Evolutionary conservation across 2,888 invertebrate genomes (phyloP), one percentile per base, ranked within the genome.

Genomic region (Chrysolina americana): DNA sequence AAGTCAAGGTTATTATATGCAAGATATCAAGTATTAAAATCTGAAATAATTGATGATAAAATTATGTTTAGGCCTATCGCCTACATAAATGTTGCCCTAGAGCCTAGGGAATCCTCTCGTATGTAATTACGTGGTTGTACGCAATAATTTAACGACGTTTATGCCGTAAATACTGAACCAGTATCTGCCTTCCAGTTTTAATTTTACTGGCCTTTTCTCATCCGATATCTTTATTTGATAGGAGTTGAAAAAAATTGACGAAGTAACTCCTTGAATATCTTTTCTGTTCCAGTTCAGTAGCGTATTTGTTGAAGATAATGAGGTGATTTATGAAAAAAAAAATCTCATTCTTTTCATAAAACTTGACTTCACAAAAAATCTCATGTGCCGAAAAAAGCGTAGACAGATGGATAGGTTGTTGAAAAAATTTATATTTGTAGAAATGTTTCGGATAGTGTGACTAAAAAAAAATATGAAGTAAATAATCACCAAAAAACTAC

Each of bases 1-100:
- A 75, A 79, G 41, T 78, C 76, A 79, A 79, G 78, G 78, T 75
- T 75, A 73, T 71, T 72, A 65, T 70, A 78, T 77, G 74, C 75
- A 74, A 75, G 78, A 78, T 79, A 80, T 78, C 78, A 65, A 76
- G 68, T 76, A 79, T 80, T 81, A 79, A 79, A 82, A 82, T 81
- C 79, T 79, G 73, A 77, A 80, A 82, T 82, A 82, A 82, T 82
- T 80, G 81, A 81, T 79, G 81, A 81, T 81, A 79, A 81, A 82
- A 80, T 81, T 79, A 79, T 78, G 80, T 78, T 77, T 79, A 78
- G 78, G 73, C 76, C 77, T 79, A 80, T 80, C 80, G 80, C 80
- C 80, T 80, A 81, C 81, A 79, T 80, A 80, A 80, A 80, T 81
- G 79, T 78, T 73, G 80, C 77, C 79, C 78, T 79, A 79, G 71